phyloP scores from a whole-genome alignment of 1,140 invertebrate genomes.

The Apis florea region DNA sequence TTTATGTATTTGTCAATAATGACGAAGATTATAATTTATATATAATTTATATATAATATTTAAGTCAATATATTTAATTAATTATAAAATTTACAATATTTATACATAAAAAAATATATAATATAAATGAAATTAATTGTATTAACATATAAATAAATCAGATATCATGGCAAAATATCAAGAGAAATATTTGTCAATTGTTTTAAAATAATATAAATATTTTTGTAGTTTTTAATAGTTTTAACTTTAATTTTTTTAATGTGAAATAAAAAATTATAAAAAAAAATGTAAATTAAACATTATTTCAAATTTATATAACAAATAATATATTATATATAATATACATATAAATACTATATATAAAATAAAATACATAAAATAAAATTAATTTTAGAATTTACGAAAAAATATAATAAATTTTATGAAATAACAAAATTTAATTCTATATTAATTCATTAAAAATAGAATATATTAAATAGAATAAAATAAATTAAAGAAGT shows the following conservation, averaged over 20 bases:
- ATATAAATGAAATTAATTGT: not conserved
- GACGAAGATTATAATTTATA: not conserved
- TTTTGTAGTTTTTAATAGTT: not conserved
- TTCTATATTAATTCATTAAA: too few species aligned
- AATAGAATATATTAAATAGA: not conserved
- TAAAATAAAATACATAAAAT: too few species aligned
- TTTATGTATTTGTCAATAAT: not conserved
- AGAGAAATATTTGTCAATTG: not conserved
- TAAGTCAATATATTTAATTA: not conserved
- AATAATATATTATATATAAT: not conserved
- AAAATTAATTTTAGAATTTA: not conserved
- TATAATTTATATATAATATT: not conserved
- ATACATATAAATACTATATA: not conserved
- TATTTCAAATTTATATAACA: not conserved
- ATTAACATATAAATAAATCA: not conserved
- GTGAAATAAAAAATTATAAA: too few species aligned
- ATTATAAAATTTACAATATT: not conserved
- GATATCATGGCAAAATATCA: not conserved
- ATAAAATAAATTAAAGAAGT: not conserved
- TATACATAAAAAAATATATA: not conserved
- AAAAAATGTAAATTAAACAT: too few species aligned
- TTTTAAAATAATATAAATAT: not conserved
- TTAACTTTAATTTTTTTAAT: not conserved
- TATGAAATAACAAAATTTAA: not conserved
- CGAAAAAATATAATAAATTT: not conserved